Base-by-base conservation (phyloP, 2,113 vertebrate genomes). In the Sceloporus undulatus region DNA sequence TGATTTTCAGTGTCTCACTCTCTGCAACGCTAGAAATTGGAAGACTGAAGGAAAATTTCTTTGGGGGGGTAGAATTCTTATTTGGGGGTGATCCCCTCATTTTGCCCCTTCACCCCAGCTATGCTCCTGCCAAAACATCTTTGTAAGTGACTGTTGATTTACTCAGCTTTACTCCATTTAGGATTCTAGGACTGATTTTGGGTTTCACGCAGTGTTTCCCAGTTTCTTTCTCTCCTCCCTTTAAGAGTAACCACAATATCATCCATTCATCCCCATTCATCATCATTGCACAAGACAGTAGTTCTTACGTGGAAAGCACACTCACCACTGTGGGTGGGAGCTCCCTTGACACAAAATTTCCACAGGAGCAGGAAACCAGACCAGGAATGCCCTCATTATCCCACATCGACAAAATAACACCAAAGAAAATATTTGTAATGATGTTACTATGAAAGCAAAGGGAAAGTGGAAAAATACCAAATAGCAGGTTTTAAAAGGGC, bases 371-470 rank as follows among this genome's bases (percentile, higher is more conserved):
- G 91, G 79, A 94, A 93, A 92, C 21, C 78, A 91, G 82, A 89
- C 79, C 75, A 86, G 92, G 88, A 92, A 94, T 56, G 87, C 52
- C 48, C 82, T 93, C 89, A 92, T 90, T 78, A 82, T 89, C 71
- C 89, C 87, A 27, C 88, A 87, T 1, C 25, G 82, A 89, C 89
- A 68, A 92, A 95, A 89, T 52, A 59, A 81, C 84, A 92, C 89
- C 92, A 94, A 95, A 93, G 94, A 93, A 95, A 96, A 96, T 29
- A 95, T 71, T 92, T 95, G 89, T 83, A 88, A 86, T 92, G 42
- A 91, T 92, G 84, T 95, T 92, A 84, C 88, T 93, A 84, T 1
- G 1, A 91, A 94, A 94, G 73, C 65, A 87, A 82, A 91, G 89
- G 10, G 25, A 91, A 91, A 86, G 94, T 52, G 86, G 91, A 90